Percentiles rank a stretch among this genome's conserved stretches.
Conservation (phyloP, 1,140 invertebrate genomes). For the Pseudomyrmex cubaensis region DNA sequence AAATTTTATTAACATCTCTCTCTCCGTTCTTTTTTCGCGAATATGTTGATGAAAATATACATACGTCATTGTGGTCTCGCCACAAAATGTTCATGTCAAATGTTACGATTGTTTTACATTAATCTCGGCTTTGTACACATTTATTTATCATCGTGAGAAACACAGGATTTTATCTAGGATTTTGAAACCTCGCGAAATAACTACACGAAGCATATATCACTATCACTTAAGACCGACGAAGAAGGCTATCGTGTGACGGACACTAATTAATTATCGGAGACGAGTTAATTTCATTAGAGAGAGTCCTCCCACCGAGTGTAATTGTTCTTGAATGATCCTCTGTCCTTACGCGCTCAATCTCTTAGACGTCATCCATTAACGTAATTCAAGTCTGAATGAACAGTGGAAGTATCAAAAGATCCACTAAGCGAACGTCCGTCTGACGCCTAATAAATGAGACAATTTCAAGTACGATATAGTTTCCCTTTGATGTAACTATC, state of each 20-base stretch:
- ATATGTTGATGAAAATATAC: conserved; percentile 17
- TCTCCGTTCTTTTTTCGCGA: not conserved
- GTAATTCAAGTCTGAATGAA: conserved; percentile 59
- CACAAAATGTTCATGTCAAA: no score
- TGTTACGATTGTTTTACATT: not conserved
- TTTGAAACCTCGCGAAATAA: not conserved
- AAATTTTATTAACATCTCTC: not conserved
- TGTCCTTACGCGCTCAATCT: conserved; percentile 47
- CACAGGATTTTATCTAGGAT: conserved; percentile 1
- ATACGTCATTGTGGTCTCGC: not conserved
- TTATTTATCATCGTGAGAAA: not conserved
- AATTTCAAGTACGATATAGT: not conserved
- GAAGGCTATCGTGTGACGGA: conserved; percentile 34
- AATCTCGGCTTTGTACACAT: not conserved
- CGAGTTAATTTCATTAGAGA: conserved; percentile 71
- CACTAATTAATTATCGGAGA: conserved; percentile 66
- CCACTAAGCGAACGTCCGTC: conserved; percentile 28
- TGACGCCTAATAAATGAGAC: conserved; percentile 43
- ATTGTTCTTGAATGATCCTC: conserved; percentile 67
- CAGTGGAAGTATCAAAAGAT: conserved; percentile 48
- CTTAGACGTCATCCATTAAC: conserved; percentile 58
- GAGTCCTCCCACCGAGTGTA: conserved; percentile 61
- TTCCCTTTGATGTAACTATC: conserved; percentile 11
- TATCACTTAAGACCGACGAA: conserved; percentile 34
- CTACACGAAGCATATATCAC: not conserved